A percentile compares a stretch with the other conserved stretches of the same genome.
Conservation (phyloP, 2,888 invertebrate species). For the Mechanitis mazaeus region DNA sequence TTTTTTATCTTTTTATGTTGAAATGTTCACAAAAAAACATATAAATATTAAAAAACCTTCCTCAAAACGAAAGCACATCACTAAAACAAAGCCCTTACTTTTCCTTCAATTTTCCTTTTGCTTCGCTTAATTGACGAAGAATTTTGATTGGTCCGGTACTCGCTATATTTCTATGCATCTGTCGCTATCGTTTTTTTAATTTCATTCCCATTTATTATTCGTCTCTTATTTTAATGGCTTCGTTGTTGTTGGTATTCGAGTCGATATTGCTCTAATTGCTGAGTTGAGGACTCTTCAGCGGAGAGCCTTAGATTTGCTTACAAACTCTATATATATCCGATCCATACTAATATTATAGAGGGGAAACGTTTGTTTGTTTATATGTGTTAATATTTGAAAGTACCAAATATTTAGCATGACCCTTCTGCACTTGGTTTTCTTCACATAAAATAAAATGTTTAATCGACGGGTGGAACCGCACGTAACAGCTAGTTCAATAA, state of each 20-base stretch:
- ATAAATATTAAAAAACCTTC: background rate
- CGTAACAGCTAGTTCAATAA: background rate
- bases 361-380: no score
- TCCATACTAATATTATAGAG: background rate
- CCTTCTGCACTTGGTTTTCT: no score
- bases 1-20: no score
- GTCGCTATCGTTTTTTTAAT: slow-evolving; percentile 47
- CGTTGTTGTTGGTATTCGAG: slow-evolving; percentile 62
- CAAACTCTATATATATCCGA: background rate
- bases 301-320: background rate
- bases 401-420: no score
- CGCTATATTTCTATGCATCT: slow-evolving; percentile 73
- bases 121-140: slow-evolving; percentile 75
- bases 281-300: slow-evolving; percentile 41
- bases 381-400: no score
- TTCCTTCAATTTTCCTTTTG: slow-evolving; percentile 75
- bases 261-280: slow-evolving; percentile 69
- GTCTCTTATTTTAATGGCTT: slow-evolving; percentile 74
- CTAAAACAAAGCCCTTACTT: slow-evolving; percentile 60
- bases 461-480: no score
- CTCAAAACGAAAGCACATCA: slow-evolving; percentile 26
- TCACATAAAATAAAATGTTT: no score
- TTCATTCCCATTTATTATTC: slow-evolving; percentile 66
- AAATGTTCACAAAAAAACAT: background rate
- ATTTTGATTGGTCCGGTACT: slow-evolving; percentile 71